phyloP scores from a whole-genome alignment of 2,888 invertebrate genomes.

The Ametastegia equiseti region DNA sequence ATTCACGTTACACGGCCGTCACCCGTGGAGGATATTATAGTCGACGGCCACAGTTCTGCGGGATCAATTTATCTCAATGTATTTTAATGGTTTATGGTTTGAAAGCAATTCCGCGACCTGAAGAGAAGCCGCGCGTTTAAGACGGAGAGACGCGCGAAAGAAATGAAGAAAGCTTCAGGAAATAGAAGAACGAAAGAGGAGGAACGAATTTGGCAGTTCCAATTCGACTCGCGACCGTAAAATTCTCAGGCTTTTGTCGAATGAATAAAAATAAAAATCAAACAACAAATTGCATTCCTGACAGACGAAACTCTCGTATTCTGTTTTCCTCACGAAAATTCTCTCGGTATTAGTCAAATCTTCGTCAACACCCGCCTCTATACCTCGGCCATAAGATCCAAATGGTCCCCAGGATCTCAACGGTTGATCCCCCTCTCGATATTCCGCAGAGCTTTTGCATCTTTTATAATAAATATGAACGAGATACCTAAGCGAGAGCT shows the following conservation, averaged over 20 bases:
- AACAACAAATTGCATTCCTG: background rate
- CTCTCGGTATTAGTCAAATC: conserved; percentile 24
- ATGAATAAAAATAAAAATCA: background rate
- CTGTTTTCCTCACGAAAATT: background rate
- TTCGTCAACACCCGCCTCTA: conserved; percentile 5
- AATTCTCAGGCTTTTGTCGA: background rate
- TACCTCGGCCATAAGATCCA: background rate
- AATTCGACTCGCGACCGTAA: conserved; percentile 1
- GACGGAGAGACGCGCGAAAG: too few relatives aligned
- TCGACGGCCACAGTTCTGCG: background rate
- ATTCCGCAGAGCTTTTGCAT: background rate
- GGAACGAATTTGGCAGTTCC: background rate
- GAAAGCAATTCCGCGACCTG: background rate
- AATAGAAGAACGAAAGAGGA: background rate
- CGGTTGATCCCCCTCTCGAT: background rate
- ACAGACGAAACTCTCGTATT: conserved; percentile 11
- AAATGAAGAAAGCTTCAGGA: background rate
- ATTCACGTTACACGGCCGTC: conserved; percentile 35
- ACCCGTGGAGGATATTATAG: conserved; percentile 18
- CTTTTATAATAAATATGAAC: conserved; percentile 10
- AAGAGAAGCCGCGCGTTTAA: background rate
- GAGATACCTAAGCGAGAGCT: conserved; percentile 11
- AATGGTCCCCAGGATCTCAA: background rate
- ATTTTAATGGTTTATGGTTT: conserved; percentile 15
- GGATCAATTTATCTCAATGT: conserved; percentile 14